Evolutionary conservation across 2,888 invertebrate genomes (phyloP), one percentile per base, ranked within the genome.

Genomic region (Patella depressa): DNA sequence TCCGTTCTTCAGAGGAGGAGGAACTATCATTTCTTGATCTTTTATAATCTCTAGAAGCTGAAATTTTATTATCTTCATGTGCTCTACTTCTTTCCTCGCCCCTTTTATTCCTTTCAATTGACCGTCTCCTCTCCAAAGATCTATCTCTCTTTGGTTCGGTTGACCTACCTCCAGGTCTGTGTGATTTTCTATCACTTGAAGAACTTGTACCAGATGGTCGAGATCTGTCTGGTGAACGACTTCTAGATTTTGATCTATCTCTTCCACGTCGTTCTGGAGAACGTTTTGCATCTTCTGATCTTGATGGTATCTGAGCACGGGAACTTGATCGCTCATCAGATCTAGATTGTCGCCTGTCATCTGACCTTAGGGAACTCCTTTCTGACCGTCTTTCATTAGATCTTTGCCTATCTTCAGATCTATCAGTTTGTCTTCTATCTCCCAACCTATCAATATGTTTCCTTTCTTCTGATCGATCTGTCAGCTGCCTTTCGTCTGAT

Each of bases 231-330:
- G 12, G 17, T 17, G 24, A 57, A n/a, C 34, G 45, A 53, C 71
- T 45, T 55, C 54, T 45, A 15, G 34, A 15, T 71, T 34, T 71
- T 15, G 24, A 15, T 73, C 73, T 24, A n/a, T 53, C 70, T 3
- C 77, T 71, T 7, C 54, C 73, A 4, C 73, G 73, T 57, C 77
- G 70, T n/a, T 69, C 29, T 9, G 77, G 77, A 7, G 73, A 77
- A 24, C 24, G n/a, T 9, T 74, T 45, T 45, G 45, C 45, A 7
- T 45, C 45, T 45, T 45, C 45, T 9, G 45, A 45, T 45, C 45
- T 45, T 45, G 45, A 45, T 45, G 45, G 45, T 45, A 9, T 45
- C 45, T 45, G 45, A 45, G 45, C 45, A 45, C 45, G 45, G 9
- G 45, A 45, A 45, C 45, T 45, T 9, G 45, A 9, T 45, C 72